Percentiles rank a stretch among this genome's conserved stretches.
Conservation (phyloP, 2,113 vertebrate species). For the Lycaon pictus region DNA sequence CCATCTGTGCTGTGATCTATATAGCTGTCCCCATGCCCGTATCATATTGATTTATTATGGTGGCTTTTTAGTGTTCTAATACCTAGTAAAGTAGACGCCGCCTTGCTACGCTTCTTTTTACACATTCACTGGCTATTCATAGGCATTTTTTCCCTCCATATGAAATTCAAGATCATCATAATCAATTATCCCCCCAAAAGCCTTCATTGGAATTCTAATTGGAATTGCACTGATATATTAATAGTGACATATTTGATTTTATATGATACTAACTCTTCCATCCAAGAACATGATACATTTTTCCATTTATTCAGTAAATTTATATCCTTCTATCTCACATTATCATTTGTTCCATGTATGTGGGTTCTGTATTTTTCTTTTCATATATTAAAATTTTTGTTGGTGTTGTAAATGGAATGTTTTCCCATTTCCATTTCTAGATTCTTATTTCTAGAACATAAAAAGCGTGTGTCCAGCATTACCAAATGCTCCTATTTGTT, state of each 20-base stretch:
- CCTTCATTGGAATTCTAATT: not conserved
- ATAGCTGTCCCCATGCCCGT: not conserved
- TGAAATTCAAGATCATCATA: constrained; percentile 18
- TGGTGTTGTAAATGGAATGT: not conserved
- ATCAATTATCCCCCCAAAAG: not conserved
- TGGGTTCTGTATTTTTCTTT: not conserved
- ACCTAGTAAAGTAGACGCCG: not conserved
- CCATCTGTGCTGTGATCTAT: constrained; percentile 14
- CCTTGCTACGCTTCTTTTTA: not conserved
- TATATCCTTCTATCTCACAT: not conserved
- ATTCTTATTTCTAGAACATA: constrained; percentile 3
- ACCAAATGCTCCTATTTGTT: constrained; percentile 1
- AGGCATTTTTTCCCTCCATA: not conserved
- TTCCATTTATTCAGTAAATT: not conserved
- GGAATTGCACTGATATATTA: not conserved
- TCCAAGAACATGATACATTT: not conserved
- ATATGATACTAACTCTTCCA: not conserved
- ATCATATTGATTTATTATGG: not conserved
- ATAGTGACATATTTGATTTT: constrained; percentile 23
- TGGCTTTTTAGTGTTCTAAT: not conserved
- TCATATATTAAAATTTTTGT: not conserved
- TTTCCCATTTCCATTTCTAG: constrained; percentile 27
- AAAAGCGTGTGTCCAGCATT: not conserved
- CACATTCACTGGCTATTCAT: not conserved
- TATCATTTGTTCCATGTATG: not conserved